Conservation (phyloP, 2,113 vertebrate genomes). For the Chlamydotis undulata region DNA sequence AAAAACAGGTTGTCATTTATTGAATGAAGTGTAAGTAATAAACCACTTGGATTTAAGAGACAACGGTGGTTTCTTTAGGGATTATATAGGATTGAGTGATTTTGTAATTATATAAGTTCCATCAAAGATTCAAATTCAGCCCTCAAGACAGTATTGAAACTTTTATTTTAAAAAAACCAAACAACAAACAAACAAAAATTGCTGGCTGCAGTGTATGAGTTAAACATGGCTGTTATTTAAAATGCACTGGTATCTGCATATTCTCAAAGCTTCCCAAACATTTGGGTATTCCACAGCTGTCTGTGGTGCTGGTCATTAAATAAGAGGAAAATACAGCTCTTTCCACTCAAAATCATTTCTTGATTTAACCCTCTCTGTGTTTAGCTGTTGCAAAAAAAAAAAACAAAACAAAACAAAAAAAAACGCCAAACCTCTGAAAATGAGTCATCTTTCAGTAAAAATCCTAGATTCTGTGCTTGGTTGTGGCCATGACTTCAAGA, state of each 20-base stretch:
- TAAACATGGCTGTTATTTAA: neutral
- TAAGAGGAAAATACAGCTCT: neutral
- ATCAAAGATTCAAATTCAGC: conserved; percentile 26
- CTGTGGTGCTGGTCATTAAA: neutral
- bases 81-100: conserved; percentile 4
- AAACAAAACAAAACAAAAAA: too few species aligned
- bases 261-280: neutral
- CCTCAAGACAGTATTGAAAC: neutral
- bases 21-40: neutral
- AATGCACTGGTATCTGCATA: neutral
- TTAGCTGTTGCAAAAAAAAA: neutral
- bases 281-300: neutral
- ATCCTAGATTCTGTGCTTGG: neutral
- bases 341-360: neutral
- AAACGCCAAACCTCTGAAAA: neutral
- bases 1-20: neutral
- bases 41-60: neutral
- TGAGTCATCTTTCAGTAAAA: rapidly evolving
- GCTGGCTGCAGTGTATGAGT: neutral
- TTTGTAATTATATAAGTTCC: neutral
- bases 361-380: neutral
- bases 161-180: neutral
- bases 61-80: neutral
- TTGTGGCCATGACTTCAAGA: neutral
- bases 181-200: neutral